Conservation (phyloP, 2,797 vertebrate species). For the Mus spretus region DNA sequence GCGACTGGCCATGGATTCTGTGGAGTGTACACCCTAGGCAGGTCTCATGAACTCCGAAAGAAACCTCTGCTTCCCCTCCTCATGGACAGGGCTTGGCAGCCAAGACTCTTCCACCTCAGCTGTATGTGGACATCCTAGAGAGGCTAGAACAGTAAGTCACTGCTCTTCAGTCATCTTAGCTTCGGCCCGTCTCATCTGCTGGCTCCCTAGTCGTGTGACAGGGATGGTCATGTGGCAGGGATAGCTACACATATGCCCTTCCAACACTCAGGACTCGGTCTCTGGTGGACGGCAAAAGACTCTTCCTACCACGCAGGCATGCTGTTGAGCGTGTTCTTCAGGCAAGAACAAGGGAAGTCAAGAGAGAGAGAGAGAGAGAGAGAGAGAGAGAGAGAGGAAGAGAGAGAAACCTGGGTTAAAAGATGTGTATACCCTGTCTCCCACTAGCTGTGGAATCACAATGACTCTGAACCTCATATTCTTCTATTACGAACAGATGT, state of each 20-base stretch:
- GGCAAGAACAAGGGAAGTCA: background rate
- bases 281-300: background rate
- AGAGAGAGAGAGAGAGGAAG: background rate
- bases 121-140: background rate
- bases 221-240: background rate
- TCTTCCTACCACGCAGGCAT: background rate
- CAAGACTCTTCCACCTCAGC: background rate
- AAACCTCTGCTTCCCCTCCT: background rate
- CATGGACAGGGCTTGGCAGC: background rate
- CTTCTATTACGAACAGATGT: background rate
- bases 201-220: background rate
- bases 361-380: conserved; percentile 11
- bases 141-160: background rate
- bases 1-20: background rate
- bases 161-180: background rate
- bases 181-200: background rate
- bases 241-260: background rate
- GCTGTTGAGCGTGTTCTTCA: background rate
- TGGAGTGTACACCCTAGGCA: background rate
- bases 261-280: background rate
- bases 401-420: conserved; percentile 1
- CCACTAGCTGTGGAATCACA: background rate
- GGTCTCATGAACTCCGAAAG: background rate
- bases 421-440: background rate
- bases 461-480: background rate